These are phyloP conservation scores for Antechinus flavipes DNA, from an alignment of 2,113 vertebrate genomes.

Conservation along the genomic window DNA sequence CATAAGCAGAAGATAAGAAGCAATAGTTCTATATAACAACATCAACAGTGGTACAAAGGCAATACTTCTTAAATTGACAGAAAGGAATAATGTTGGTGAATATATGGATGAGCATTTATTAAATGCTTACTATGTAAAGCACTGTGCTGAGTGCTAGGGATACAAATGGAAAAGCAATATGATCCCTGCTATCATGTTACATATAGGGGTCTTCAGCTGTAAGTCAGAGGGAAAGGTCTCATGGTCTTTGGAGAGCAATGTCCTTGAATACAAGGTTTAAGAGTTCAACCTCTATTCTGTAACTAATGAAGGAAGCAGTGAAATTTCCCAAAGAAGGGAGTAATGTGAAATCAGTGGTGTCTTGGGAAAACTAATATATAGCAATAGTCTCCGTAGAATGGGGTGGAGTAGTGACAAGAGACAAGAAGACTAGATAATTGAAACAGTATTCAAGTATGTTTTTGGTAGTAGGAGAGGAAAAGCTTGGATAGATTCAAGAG, in stretches of 20 bases:
- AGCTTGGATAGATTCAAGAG: constrained; percentile 25
- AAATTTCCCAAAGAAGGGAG: constrained; percentile 11
- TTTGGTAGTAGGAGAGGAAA: neutral
- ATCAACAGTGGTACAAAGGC: neutral
- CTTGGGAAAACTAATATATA: constrained; percentile 40
- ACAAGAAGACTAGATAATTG: neutral
- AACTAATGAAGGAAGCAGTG: constrained; percentile 2
- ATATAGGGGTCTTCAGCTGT: neutral
- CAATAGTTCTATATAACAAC: neutral
- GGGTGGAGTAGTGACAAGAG: neutral
- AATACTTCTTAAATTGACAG: neutral
- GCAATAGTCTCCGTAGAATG: neutral
- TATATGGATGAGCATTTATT: neutral
- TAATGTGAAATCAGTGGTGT: constrained; percentile 25
- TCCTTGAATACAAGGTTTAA: constrained; percentile 12
- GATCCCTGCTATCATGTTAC: neutral
- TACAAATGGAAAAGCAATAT: neutral
- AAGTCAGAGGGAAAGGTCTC: neutral
- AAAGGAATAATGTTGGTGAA: neutral
- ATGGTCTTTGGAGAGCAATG: neutral
- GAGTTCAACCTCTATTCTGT: constrained; percentile 28
- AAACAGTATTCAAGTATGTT: neutral
- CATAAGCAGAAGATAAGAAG: neutral
- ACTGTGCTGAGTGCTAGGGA: neutral
- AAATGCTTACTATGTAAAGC: neutral